These are phyloP conservation scores for Synanthedon vespiformis DNA, from an alignment of 2,888 invertebrate species.

Conservation along the genomic window DNA sequence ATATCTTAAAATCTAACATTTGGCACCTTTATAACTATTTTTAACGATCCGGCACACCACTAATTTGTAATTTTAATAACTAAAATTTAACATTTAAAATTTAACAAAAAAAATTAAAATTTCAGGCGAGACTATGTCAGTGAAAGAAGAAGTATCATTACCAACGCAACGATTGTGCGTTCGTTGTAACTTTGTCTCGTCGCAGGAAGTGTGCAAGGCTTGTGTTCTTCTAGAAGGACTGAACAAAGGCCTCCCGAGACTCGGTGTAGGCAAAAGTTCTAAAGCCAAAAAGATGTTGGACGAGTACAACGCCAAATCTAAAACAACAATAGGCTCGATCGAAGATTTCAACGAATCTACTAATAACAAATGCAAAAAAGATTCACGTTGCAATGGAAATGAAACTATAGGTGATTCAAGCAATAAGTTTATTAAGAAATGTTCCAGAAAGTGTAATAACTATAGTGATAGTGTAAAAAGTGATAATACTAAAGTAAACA, in stretches of 20 bases:
- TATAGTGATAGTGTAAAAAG: slow-evolving; percentile 12
- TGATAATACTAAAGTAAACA: slow-evolving; percentile 35
- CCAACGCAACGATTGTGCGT: slow-evolving; percentile 84
- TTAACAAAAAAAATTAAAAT: no score
- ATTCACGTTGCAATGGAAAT: slow-evolving; percentile 17
- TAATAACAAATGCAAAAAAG: slow-evolving; percentile 19
- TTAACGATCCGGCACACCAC: no score
- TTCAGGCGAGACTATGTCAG: slow-evolving; percentile 84
- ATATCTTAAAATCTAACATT: no score
- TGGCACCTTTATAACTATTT: no score
- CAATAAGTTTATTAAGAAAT: slow-evolving; percentile 10
- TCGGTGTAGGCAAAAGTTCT: slow-evolving; percentile 92
- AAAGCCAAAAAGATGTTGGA: slow-evolving; percentile 77
- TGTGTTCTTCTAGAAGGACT: slow-evolving; percentile 95
- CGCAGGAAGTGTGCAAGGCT: slow-evolving; percentile 96
- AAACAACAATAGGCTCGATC: slow-evolving; percentile 13
- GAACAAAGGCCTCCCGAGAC: slow-evolving; percentile 90
- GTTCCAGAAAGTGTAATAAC: slow-evolving; percentile 22
- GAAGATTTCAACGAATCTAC: slow-evolving; percentile 29
- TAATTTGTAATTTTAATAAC: not conserved
- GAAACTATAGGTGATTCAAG: not conserved
- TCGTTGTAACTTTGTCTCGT: slow-evolving; percentile 91
- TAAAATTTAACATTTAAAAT: no score
- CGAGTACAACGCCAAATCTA: slow-evolving; percentile 52
- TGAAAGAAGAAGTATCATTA: slow-evolving; percentile 85